phyloP scores from a whole-genome alignment of 30 jellyfish, hydroid and myxozoan genomes.

The Chironex yamaguchii region DNA sequence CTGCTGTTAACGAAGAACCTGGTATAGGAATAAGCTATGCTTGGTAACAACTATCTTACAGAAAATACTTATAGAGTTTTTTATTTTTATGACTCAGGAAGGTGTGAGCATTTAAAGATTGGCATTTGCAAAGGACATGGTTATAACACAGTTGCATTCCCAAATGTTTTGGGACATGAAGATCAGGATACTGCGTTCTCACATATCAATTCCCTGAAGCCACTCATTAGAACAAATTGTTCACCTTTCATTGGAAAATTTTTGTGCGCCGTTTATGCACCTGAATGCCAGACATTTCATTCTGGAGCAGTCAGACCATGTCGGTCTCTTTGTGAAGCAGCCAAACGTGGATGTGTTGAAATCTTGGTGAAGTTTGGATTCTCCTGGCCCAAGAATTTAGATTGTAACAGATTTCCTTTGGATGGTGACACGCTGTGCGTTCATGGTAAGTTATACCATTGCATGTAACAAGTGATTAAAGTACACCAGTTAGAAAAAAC shows the following conservation, averaged over 20 bases:
- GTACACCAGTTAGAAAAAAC: no score
- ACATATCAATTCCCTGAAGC: neutral
- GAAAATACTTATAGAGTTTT: no score
- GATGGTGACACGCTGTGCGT: no score
- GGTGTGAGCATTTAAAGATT: slow-evolving; percentile 78
- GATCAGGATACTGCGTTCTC: neutral
- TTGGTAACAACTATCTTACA: no score
- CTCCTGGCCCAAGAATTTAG: neutral
- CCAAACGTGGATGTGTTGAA: neutral
- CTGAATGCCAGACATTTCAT: neutral
- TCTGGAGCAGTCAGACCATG: slow-evolving; percentile 58
- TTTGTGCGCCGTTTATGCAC: slow-evolving; percentile 8
- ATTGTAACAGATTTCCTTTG: neutral
- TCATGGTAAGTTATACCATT: no score
- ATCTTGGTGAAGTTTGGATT: neutral
- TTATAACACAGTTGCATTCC: slow-evolving; percentile 1
- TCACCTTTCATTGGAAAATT: neutral
- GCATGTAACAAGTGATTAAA: no score
- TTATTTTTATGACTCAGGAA: no score
- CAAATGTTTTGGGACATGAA: neutral
- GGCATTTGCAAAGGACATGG: slow-evolving; percentile 83
- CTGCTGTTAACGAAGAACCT: no score
- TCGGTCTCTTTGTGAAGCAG: slow-evolving; percentile 23
- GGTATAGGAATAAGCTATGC: no score
- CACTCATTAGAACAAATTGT: neutral